Conservation (phyloP, 2,113 vertebrate species). For the Empidonax traillii region DNA sequence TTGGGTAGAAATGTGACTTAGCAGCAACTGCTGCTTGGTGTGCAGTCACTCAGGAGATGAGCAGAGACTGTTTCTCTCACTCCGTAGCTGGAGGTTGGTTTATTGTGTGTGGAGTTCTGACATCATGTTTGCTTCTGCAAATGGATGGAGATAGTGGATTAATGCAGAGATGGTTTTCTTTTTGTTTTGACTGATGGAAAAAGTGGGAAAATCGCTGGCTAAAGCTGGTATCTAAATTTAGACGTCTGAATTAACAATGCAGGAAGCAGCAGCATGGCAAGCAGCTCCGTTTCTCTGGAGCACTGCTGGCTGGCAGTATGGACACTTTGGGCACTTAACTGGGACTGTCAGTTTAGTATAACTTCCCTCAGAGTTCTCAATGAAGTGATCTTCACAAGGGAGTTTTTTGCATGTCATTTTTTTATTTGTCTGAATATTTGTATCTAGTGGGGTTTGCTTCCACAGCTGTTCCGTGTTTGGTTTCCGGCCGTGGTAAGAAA, state of each 20-base stretch:
- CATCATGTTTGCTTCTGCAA: neutral
- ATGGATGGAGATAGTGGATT: neutral
- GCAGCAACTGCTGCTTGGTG: neutral
- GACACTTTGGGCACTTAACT: neutral
- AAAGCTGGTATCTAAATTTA: neutral
- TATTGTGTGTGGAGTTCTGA: neutral
- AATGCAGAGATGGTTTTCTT: neutral
- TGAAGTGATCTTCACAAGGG: neutral
- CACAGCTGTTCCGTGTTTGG: conserved; percentile 19
- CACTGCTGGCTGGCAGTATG: neutral
- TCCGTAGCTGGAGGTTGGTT: neutral
- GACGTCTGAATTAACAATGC: neutral
- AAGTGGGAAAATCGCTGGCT: neutral
- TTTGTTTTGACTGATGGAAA: neutral
- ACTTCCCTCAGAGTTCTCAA: neutral
- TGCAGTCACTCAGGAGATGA: neutral
- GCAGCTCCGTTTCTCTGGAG: neutral
- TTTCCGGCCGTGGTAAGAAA: neutral
- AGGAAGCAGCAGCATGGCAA: neutral
- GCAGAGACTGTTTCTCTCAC: neutral
- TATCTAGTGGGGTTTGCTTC: neutral
- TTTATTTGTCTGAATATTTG: neutral
- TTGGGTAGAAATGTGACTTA: neutral
- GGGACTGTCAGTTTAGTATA: neutral
- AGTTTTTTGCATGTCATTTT: neutral